These are phyloP conservation scores for Austrolebias charrua DNA, from an alignment of 2,797 vertebrate species.

Conservation along the genomic window DNA sequence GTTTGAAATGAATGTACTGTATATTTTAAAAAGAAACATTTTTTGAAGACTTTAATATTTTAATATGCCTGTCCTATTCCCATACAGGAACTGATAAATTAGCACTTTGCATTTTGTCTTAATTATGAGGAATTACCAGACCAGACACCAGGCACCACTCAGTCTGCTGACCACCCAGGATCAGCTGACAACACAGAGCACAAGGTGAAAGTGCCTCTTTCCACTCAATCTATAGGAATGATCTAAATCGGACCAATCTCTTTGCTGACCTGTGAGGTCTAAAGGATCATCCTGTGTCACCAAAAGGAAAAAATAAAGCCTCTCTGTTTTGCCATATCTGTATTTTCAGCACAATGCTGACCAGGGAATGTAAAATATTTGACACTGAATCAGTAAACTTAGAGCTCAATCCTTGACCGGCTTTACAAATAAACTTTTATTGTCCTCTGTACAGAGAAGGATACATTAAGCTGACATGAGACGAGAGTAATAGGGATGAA, in stretches of 20 bases:
- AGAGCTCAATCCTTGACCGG: constrained; percentile 34
- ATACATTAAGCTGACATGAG: no score
- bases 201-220: constrained; percentile 57
- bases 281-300: constrained; percentile 64
- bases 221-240: constrained; percentile 65
- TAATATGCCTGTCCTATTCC: background rate
- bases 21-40: no score
- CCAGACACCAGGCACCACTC: constrained; percentile 49
- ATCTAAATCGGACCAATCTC: constrained; percentile 67
- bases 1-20: no score
- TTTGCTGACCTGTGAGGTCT: constrained; percentile 63
- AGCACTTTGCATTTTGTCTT: constrained; percentile 10
- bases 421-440: constrained; percentile 21
- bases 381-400: constrained; percentile 46
- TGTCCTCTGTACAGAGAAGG: background rate
- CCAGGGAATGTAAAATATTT: constrained; percentile 34
- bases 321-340: constrained; percentile 21
- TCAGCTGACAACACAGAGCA: constrained; percentile 65
- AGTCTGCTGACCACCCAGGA: constrained; percentile 53
- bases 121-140: constrained; percentile 33
- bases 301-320: constrained; percentile 54
- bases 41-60: no score
- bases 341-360: constrained; percentile 22
- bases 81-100: background rate
- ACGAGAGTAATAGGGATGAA: background rate